A percentile compares a stretch with the other conserved stretches of the same genome.
Conservation (phyloP, 2,113 vertebrate species). For the Dendropsophus ebraccatus region DNA sequence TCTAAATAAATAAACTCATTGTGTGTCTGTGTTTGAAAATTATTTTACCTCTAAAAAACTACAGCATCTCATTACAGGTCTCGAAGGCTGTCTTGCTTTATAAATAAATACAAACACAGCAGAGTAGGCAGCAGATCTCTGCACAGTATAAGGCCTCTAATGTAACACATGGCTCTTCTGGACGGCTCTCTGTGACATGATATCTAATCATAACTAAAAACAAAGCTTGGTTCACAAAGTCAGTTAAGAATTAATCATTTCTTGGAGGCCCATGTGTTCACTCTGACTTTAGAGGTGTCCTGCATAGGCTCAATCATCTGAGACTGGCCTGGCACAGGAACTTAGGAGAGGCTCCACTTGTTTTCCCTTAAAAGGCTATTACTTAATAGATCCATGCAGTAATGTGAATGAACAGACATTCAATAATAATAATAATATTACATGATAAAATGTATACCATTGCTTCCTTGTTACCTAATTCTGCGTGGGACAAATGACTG, state of each 20-base stretch:
- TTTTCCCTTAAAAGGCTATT: slow-evolving; percentile 68
- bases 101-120: slow-evolving; percentile 72
- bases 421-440: slow-evolving; percentile 30
- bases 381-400: slow-evolving; percentile 61
- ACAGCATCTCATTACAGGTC: slow-evolving; percentile 74
- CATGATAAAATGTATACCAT: slow-evolving; percentile 38
- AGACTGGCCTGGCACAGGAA: slow-evolving; percentile 63
- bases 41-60: slow-evolving; percentile 82
- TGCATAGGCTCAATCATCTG: slow-evolving; percentile 68
- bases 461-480: neutral
- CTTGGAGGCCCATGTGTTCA: slow-evolving; percentile 67
- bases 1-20: slow-evolving; percentile 95
- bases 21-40: slow-evolving; percentile 88
- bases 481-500: slow-evolving; percentile 1
- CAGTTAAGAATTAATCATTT: slow-evolving; percentile 73
- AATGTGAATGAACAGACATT: slow-evolving; percentile 53
- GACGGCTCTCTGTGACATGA: slow-evolving; percentile 57
- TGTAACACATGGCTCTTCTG: slow-evolving; percentile 36
- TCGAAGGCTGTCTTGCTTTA: slow-evolving; percentile 69
- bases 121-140: slow-evolving; percentile 57
- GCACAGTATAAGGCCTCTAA: slow-evolving; percentile 55
- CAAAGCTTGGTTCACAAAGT: slow-evolving; percentile 68
- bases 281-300: slow-evolving; percentile 64
- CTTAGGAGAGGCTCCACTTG: slow-evolving; percentile 63
- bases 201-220: slow-evolving; percentile 69